Evolutionary conservation across 2,797 vertebrate species (phyloP), one percentile per base, ranked within the genome.

Genomic region (Argya squamiceps): DNA sequence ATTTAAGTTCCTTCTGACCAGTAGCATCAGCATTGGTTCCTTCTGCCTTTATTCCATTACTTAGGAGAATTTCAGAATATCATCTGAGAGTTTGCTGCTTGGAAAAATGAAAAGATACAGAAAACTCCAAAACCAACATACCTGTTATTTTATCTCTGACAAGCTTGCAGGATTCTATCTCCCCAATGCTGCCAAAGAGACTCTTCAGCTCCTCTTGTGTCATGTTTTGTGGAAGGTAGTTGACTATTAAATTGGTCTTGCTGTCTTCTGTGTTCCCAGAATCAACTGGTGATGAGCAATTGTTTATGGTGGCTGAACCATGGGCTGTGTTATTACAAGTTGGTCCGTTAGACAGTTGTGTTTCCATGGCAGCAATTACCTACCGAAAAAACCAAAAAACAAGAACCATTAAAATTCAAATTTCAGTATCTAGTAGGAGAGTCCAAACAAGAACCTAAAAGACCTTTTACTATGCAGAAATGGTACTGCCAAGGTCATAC

Each of bases 191-290:
- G 47, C 99, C 99, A 94, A 99, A 99, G 70, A 99, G 98, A 97
- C 99, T 99, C 98, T 99, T 99, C 68, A 99, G 98, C 81, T 99
- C 99, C 62, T 99, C 99, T 88, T 99, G 99, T 85, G 99, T 99
- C 99, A 99, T 99, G 97, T 99, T 99, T 98, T 99, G 99, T 94
- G 99, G 99, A 98, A 99, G 99, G 96, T 99, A 99, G 98, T 99
- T 99, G 95, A 99, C 99, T 97, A 99, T 99, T 98, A 99, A 98
- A 98, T 99, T 99, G 93, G 99, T 99, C 98, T 99, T 99, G 98
- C 99, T 99, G 98, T 99, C 99, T 97, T 99, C 99, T 92, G 99
- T 98, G 96, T 99, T 99, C 26, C 99, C 98, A 68, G 99, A 99
- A 97, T 99, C 99, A 97, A 99, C 98, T 63, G 99, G 99, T 36